Percentiles rank a stretch among this genome's conserved stretches.
Evolutionary conservation across 2,888 invertebrate genomes (phyloP).

Genomic region (Nudaria mundana): DNA sequence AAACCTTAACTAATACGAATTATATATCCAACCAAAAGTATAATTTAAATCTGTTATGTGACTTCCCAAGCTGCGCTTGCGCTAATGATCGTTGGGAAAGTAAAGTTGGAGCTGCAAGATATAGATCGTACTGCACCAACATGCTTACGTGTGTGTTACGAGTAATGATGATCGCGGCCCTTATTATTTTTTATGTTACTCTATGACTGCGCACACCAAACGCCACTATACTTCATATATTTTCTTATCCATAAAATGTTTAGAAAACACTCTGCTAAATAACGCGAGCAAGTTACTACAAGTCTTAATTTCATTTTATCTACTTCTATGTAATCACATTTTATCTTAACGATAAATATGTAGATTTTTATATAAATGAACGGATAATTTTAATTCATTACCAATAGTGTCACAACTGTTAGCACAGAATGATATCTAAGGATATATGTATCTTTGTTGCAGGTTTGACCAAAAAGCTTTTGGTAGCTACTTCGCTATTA

Average conservation of each 20-base stretch:
- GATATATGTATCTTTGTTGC: constrained; percentile 44
- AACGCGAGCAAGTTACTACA: not conserved
- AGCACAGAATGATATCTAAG: constrained; percentile 2
- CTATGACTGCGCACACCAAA: constrained; percentile 38
- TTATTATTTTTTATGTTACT: constrained; percentile 78
- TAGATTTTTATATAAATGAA: constrained; percentile 7
- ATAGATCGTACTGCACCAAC: constrained; percentile 51
- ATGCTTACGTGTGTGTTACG: constrained; percentile 35
- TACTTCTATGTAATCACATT: constrained; percentile 16
- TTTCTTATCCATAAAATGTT: too few species aligned
- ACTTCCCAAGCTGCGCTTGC: constrained; percentile 31
- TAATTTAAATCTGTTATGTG: too few species aligned
- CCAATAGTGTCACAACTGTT: not conserved
- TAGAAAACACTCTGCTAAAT: too few species aligned
- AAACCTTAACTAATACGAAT: too few species aligned
- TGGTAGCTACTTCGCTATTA: constrained; percentile 72
- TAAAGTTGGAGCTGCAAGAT: constrained; percentile 54
- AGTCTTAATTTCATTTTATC: constrained; percentile 19
- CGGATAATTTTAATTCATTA: constrained; percentile 7
- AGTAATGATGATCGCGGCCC: constrained; percentile 60
- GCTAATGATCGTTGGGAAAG: constrained; percentile 59
- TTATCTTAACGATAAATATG: constrained; percentile 15
- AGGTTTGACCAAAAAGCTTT: constrained; percentile 79
- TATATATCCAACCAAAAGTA: too few species aligned
- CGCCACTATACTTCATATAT: too few species aligned